Base-by-base conservation (phyloP, 2,113 vertebrate genomes). In the Epinephelus fuscoguttatus region DNA sequence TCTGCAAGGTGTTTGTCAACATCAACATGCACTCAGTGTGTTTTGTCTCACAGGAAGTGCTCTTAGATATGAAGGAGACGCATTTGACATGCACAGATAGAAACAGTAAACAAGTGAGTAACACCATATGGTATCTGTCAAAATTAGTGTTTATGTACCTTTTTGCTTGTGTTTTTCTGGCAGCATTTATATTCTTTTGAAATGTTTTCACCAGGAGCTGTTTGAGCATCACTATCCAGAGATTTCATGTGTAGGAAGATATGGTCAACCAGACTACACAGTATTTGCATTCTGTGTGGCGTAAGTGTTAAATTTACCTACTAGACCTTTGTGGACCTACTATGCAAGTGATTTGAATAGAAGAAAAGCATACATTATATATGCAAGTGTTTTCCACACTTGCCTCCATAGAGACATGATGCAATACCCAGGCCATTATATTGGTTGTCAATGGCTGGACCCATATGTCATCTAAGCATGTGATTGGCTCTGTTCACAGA, bases 21-120 rank as follows among this genome's bases (percentile, higher is more conserved):
- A 37, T 21, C 17, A 56, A n/a, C 18, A 42, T 53, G 5, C 1
- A 0, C n/a, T 8, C 6, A 76, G 7, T 14, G 23, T 17, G 0
- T 45, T 76, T 25, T 85, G 17, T 60, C 42, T 49, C 3, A 1
- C 88, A 96, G 95, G 95, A 96, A 25, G 95, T 96, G 84, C 93
- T 96, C 15, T 86, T 97, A 61, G 97, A 97, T 23, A 76, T 97
- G 84, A 97, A 95, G 84, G 97, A 98, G 92, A 96, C 96, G 0
- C 96, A 97, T 89, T 42, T 97, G 81, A 94, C 94, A 0, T 90
- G 96, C 61, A 95, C 91, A 47, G 96, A 97, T 25, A 95, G 92
- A 71, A 73, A 30, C 45, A 94, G 92, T 60, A 95, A 95, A 64
- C 69, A 79, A 93, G 96, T 97, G 59, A 93, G 89, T 79, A 30